These are phyloP conservation scores for Xyrichtys novacula DNA, from an alignment of 2,797 vertebrate species.

Conservation along the genomic window DNA sequence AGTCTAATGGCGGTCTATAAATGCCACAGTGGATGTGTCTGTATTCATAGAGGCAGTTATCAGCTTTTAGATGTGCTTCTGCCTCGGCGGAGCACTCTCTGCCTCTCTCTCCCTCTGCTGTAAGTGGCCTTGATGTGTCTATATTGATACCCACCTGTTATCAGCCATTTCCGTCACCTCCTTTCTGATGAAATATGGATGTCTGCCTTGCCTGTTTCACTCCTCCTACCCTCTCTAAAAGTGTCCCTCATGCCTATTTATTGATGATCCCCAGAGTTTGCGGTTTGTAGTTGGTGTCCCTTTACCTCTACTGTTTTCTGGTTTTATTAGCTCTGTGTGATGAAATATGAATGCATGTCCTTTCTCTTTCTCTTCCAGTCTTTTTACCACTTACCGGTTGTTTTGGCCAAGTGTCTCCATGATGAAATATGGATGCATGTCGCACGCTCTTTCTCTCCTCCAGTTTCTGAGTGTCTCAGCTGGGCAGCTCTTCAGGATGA, in stretches of 20 bases:
- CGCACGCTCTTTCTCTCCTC: conserved; percentile 41
- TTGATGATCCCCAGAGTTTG: conserved; percentile 54
- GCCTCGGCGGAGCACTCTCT: conserved; percentile 42
- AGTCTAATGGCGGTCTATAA: conserved; percentile 68
- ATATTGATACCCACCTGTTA: conserved; percentile 74
- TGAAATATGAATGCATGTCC: conserved; percentile 77
- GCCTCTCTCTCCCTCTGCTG: neutral
- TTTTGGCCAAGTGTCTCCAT: conserved; percentile 58
- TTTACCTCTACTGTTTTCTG: conserved; percentile 46
- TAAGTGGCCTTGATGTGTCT: conserved; percentile 66
- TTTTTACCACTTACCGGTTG: conserved; percentile 59
- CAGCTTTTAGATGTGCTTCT: conserved; percentile 66
- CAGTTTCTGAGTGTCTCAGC: conserved; percentile 39
- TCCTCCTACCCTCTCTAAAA: conserved; percentile 45
- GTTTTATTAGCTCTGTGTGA: conserved; percentile 62
- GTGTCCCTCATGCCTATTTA: conserved; percentile 72
- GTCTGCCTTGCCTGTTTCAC: conserved; percentile 31
- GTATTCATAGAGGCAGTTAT: conserved; percentile 74
- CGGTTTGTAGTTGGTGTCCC: conserved; percentile 34
- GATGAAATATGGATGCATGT: conserved; percentile 73
- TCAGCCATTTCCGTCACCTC: conserved; percentile 54
- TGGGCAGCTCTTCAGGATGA: conserved; percentile 44
- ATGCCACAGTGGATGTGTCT: conserved; percentile 53
- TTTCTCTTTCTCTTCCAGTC: conserved; percentile 48
- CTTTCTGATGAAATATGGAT: conserved; percentile 73